These are phyloP conservation scores for Gorsachius goisagi DNA, from an alignment of 2,113 vertebrate genomes.

Conservation along the genomic window DNA sequence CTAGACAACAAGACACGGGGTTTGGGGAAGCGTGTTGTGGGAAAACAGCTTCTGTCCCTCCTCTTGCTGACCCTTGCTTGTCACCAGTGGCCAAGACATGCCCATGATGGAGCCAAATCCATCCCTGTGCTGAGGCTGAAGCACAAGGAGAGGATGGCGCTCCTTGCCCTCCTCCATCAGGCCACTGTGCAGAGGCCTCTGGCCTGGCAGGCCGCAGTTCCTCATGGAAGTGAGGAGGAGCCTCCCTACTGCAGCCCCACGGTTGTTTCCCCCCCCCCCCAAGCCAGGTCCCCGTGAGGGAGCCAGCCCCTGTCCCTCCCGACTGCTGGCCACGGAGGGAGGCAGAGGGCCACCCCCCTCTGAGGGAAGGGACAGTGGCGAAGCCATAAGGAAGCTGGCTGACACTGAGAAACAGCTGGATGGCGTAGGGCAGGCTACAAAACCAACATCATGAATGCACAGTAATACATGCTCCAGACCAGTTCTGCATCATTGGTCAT, in stretches of 20 bases:
- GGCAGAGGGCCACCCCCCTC: background rate
- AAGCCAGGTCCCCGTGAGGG: background rate
- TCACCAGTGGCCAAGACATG: background rate
- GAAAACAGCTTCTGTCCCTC: background rate
- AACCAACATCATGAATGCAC: background rate
- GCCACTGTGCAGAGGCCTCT: background rate
- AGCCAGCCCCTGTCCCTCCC: background rate
- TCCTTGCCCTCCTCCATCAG: background rate
- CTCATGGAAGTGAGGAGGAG: background rate
- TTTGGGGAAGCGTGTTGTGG: accelerated
- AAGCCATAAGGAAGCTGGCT: background rate
- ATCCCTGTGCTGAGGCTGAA: background rate
- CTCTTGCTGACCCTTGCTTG: background rate
- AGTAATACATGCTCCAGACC: background rate
- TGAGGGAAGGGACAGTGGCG: background rate
- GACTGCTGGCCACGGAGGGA: background rate
- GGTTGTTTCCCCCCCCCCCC: background rate
- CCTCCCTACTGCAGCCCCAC: background rate
- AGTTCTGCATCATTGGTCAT: background rate
- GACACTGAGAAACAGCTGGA: background rate
- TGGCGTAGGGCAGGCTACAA: background rate
- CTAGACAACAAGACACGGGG: background rate
- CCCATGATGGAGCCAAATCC: background rate
- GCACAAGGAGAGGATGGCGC: background rate
- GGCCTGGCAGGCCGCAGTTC: background rate